phyloP scores from a whole-genome alignment of 1,140 invertebrate species.

The Penaeus chinensis region DNA sequence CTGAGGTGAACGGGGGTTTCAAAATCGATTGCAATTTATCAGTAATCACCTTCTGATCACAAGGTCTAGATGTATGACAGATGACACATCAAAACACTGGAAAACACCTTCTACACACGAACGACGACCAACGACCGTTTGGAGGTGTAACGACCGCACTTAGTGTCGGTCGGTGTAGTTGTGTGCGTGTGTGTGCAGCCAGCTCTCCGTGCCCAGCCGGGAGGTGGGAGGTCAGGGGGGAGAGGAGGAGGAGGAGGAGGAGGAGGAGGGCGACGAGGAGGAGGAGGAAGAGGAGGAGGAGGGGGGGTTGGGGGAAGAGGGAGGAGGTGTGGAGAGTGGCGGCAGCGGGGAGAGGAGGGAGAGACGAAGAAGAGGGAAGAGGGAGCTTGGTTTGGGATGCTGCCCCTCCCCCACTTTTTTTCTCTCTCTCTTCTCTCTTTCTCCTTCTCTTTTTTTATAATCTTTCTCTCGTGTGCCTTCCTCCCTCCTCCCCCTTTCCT shows the following conservation, averaged over 20 bases:
- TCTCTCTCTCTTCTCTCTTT: too few relatives aligned
- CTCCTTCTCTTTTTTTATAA: too few relatives aligned
- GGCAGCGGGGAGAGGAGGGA: constrained; percentile 10
- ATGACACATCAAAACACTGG: neutral
- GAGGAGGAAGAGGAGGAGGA: neutral
- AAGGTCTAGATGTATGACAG: constrained; percentile 2
- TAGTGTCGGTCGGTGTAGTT: constrained; percentile 27
- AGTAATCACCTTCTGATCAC: constrained; percentile 4
- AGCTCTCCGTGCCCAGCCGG: constrained; percentile 7
- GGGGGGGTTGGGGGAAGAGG: neutral
- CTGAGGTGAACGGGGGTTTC: too few relatives aligned
- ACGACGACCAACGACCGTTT: constrained; percentile 33
- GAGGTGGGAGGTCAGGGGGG: neutral
- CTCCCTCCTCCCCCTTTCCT: too few relatives aligned
- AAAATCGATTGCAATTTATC: neutral
- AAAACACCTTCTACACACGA: constrained; percentile 21
- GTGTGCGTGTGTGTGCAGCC: constrained; percentile 22
- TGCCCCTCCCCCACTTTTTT: too few relatives aligned
- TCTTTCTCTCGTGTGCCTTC: too few relatives aligned
- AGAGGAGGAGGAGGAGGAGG: constrained; percentile 10
- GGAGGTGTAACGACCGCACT: constrained; percentile 36
- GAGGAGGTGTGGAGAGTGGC: neutral
- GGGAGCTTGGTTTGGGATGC: too few relatives aligned
- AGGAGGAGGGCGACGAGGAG: neutral
- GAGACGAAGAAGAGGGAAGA: neutral